Conservation (phyloP, 2,888 invertebrate species). For the Pristionchus mayeri region DNA sequence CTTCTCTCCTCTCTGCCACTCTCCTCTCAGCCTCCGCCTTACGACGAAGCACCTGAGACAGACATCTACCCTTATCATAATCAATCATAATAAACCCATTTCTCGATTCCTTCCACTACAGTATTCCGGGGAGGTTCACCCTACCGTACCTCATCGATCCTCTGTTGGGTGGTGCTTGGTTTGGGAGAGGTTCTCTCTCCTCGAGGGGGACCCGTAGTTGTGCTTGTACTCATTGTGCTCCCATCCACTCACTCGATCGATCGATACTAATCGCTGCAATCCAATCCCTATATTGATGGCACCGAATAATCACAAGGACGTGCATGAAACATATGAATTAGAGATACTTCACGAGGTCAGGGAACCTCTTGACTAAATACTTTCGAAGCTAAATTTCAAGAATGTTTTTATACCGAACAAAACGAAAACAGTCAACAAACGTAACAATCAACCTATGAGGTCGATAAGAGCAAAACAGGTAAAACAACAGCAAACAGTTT, state of each 20-base stretch:
- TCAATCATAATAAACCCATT: not conserved
- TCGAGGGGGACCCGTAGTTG: not conserved
- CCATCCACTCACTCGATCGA: slow-evolving; percentile 28
- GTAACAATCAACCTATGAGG: slow-evolving; percentile 3
- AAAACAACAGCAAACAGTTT: slow-evolving; percentile 8
- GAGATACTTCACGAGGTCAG: slow-evolving; percentile 32
- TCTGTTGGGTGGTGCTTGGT: slow-evolving; percentile 40
- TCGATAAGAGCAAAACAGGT: not conserved
- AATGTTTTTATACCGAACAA: slow-evolving; percentile 19
- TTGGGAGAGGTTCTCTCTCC: slow-evolving; percentile 18
- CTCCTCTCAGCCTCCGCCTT: slow-evolving; percentile 63
- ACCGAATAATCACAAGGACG: too few species aligned
- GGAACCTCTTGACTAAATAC: slow-evolving; percentile 3
- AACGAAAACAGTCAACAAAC: slow-evolving; percentile 34
- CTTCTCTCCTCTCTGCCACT: slow-evolving; percentile 56
- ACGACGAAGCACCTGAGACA: slow-evolving; percentile 57
- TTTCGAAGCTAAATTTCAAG: not conserved
- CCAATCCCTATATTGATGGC: too few species aligned
- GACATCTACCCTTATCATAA: not conserved
- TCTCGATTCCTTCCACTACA: not conserved
- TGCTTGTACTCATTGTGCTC: slow-evolving; percentile 31
- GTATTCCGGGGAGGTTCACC: too few species aligned
- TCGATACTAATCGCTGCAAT: not conserved
- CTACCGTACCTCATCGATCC: slow-evolving; percentile 44
- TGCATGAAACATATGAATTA: not conserved